Evolutionary conservation across 2,113 vertebrate genomes (phyloP).

Genomic region (Sturnus vulgaris): DNA sequence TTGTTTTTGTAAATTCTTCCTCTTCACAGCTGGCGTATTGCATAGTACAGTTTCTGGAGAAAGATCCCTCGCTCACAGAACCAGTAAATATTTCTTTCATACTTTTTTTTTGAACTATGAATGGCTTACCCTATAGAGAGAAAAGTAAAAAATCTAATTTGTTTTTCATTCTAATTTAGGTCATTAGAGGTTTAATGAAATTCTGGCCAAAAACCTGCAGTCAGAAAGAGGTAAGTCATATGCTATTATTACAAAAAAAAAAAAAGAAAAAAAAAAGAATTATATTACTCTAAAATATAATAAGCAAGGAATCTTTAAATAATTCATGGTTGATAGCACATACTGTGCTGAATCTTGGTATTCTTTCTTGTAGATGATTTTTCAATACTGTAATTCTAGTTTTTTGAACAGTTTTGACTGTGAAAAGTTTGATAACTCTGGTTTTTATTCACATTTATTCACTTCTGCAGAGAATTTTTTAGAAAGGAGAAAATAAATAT

Average conservation of each 20-base stretch:
- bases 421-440: not conserved
- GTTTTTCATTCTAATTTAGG: conserved; percentile 74
- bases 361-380: not conserved
- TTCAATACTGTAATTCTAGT: not conserved
- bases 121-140: not conserved
- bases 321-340: not conserved
- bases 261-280: not conserved
- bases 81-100: conserved; percentile 79
- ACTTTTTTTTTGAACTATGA: not conserved
- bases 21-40: conserved; percentile 93
- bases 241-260: not conserved
- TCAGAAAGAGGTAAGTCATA: conserved; percentile 91
- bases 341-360: not conserved
- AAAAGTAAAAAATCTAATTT: not conserved
- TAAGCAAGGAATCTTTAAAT: not conserved
- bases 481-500: not conserved
- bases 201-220: conserved; percentile 99
- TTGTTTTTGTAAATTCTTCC: not conserved
- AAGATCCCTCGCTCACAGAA: conserved; percentile 98
- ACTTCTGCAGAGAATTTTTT: not conserved
- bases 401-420: not conserved
- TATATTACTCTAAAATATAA: not conserved
- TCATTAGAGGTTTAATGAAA: conserved; percentile 98
- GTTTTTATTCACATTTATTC: not conserved
- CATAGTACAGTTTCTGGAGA: conserved; percentile 99